Base-by-base conservation (phyloP, 2,888 invertebrate genomes). In the Netelia inedita region DNA sequence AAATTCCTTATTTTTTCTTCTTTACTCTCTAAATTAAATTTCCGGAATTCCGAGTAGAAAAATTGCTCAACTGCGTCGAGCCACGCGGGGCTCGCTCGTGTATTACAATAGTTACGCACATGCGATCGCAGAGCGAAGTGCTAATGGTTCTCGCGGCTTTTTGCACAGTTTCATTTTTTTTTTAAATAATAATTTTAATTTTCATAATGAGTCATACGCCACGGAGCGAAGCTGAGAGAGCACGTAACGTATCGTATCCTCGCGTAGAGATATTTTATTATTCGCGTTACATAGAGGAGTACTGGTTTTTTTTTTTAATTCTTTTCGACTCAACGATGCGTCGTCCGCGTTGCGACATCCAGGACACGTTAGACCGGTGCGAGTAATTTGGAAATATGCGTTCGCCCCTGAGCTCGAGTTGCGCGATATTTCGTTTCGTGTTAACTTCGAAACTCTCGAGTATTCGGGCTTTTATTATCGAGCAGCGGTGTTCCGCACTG, bases 141-240 rank as follows among this genome's bases (percentile, higher is more conserved):
- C 68, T 73, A 73, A 82, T 78, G 66, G 53, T 50, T 50, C 14
- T 46, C 23, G n/a, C 19, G 82, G 53, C 43, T 73, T 78, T 63
- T 78, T 71, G 23, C 23, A 61, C 5, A 61, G 11, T 61, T 19
- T 61, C 9, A n/a, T 43, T 43, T 65, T 43, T 63, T n/a, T 65
- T 65, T 1, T 43, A 35, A 53, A 53, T 53, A 53, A 14, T 14
- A 53, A 53, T 41, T 43, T 65, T 65, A 19, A 53, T 61, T 61
- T 11, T n/a, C 59, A 79, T 63, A 53, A 63, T 63, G 61, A 79
- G 69, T 61, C 50, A 16, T 35, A 61, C 35, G 69, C 61, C 61
- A 50, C 23, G 35, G 14, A 79, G 72, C 72, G 79, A 57, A 46
- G 19, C 43, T 35, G 35, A 35, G 35, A 35, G 35, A 35, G 10